Percentiles rank a stretch among this genome's conserved stretches.
Evolutionary conservation across 2,797 vertebrate species (phyloP).

Genomic region (Clarias fuscus): DNA sequence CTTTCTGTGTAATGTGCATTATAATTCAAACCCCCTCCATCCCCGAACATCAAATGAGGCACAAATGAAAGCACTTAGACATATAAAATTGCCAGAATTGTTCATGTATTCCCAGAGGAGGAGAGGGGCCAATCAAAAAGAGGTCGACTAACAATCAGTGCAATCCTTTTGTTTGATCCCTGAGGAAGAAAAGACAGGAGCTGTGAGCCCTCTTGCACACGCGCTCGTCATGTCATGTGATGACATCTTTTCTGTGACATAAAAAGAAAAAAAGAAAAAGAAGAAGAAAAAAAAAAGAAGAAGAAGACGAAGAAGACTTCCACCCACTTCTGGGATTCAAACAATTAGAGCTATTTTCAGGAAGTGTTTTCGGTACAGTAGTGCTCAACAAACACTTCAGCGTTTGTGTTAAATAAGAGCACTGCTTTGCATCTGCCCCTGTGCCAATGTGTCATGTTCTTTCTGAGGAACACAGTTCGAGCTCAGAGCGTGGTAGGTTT

Average conservation of each 20-base stretch:
- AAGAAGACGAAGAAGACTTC: slow-evolving; percentile 43
- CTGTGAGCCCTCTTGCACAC: slow-evolving; percentile 20
- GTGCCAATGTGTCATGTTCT: slow-evolving; percentile 42
- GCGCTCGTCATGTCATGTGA: background rate
- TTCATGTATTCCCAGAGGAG: slow-evolving; percentile 59
- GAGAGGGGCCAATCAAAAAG: slow-evolving; percentile 48
- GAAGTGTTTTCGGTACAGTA: slow-evolving; percentile 50
- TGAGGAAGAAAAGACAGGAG: slow-evolving; percentile 14
- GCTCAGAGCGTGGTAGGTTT: slow-evolving; percentile 34
- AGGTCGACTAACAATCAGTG: slow-evolving; percentile 70
- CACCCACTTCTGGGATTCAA: slow-evolving; percentile 67
- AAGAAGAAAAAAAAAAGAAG: slow-evolving; percentile 39
- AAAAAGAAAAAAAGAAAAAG: slow-evolving; percentile 57
- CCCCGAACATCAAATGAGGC: slow-evolving; percentile 65
- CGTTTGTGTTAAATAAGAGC: slow-evolving; percentile 31
- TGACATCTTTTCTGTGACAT: slow-evolving; percentile 48
- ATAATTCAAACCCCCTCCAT: slow-evolving; percentile 57
- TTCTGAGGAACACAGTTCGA: slow-evolving; percentile 34
- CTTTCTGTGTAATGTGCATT: slow-evolving; percentile 63
- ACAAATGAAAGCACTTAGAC: slow-evolving; percentile 39
- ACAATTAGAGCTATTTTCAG: slow-evolving; percentile 65
- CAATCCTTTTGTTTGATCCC: slow-evolving; percentile 64
- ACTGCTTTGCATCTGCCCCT: slow-evolving; percentile 53
- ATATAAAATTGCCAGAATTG: slow-evolving; percentile 47
- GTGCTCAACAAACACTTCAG: slow-evolving; percentile 42